Evolutionary conservation across 2,888 invertebrate genomes (phyloP).

Genomic region (Apoda limacodes): DNA sequence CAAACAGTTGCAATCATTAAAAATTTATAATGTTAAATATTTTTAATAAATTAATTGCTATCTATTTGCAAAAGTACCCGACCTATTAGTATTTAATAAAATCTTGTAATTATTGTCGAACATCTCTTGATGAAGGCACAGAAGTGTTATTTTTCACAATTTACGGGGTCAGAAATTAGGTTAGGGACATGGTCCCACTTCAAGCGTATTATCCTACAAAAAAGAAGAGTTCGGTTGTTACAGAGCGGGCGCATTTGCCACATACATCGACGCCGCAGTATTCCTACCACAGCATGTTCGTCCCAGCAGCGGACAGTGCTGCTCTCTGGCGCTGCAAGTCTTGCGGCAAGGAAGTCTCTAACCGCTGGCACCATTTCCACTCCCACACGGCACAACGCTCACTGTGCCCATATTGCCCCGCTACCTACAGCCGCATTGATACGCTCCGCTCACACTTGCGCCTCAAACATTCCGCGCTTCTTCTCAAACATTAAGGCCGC

Average conservation of each 20-base stretch:
- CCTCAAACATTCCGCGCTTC: constrained; percentile 75
- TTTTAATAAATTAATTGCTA: no score
- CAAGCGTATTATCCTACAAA: constrained; percentile 1
- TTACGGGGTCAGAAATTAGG: neutral
- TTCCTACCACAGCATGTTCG: constrained; percentile 89
- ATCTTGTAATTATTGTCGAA: no score
- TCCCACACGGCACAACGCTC: constrained; percentile 85
- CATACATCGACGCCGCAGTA: constrained; percentile 63
- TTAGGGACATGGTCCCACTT: constrained; percentile 1
- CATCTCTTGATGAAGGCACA: no score
- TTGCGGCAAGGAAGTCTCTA: constrained; percentile 88
- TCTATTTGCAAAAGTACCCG: no score
- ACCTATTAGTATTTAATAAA: no score
- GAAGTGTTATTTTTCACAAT: no score
- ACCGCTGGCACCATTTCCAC: constrained; percentile 90
- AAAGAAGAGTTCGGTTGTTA: constrained; percentile 33
- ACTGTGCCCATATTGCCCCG: constrained; percentile 86
- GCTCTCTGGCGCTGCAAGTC: constrained; percentile 85
- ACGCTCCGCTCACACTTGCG: constrained; percentile 85
- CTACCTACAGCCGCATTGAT: constrained; percentile 89
- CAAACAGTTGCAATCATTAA: no score
- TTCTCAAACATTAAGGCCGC: constrained; percentile 51
- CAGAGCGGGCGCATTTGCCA: constrained; percentile 39
- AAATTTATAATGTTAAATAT: no score
- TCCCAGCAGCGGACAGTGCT: constrained; percentile 76